Conservation (phyloP, 2,888 invertebrate species). For the Mellilla xanthometata region DNA sequence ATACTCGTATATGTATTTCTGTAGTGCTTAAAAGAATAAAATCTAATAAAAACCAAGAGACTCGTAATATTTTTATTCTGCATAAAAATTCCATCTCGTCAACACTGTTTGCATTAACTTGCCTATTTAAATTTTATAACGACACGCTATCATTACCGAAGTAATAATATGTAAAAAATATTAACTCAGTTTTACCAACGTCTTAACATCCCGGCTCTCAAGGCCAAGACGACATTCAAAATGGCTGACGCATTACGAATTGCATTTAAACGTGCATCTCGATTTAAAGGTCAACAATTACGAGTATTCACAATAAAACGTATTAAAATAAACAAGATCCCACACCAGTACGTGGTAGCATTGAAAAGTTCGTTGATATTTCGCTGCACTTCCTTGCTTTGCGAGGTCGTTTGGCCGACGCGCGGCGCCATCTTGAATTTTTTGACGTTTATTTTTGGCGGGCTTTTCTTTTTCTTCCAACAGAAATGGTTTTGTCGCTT, state of each 20-base stretch:
- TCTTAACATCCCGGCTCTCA: conserved; percentile 43
- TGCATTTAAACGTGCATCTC: conserved; percentile 44
- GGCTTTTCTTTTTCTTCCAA: conserved; percentile 48
- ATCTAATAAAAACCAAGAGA: too few relatives aligned
- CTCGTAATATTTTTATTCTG: neutral
- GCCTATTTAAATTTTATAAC: conserved; percentile 4
- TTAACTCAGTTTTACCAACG: too few relatives aligned
- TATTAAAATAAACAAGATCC: conserved; percentile 22
- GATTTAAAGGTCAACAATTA: conserved; percentile 56
- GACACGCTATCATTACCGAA: conserved; percentile 1
- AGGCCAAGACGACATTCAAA: conserved; percentile 46
- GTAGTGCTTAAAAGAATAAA: too few relatives aligned
- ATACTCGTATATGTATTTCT: too few relatives aligned
- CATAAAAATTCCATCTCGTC: neutral
- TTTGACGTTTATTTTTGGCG: conserved; percentile 80
- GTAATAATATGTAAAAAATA: conserved; percentile 17
- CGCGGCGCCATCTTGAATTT: conserved; percentile 68
- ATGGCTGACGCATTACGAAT: conserved; percentile 45
- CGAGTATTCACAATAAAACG: conserved; percentile 33
- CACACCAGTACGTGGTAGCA: conserved; percentile 62
- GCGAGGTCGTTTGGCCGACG: conserved; percentile 62
- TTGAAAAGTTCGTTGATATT: conserved; percentile 81
- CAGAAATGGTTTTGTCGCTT: conserved; percentile 54
- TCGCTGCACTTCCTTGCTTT: conserved; percentile 72
- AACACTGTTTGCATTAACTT: neutral